These are phyloP conservation scores for Ips nitidus DNA, from an alignment of 1,140 invertebrate species.

Conservation along the genomic window DNA sequence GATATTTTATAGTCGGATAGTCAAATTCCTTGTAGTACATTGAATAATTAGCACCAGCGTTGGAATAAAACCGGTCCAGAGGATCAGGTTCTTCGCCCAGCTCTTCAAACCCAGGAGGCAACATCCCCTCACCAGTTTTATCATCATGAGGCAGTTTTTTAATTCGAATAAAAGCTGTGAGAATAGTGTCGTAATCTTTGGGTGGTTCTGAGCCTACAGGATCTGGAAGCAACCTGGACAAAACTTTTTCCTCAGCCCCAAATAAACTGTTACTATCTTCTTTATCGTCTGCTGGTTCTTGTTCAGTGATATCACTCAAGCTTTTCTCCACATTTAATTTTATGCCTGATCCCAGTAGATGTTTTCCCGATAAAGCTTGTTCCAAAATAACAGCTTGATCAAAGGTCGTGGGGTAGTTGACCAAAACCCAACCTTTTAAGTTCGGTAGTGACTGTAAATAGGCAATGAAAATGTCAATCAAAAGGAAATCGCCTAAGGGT, in stretches of 20 bases:
- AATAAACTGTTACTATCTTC: constrained; percentile 1
- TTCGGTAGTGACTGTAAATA: constrained; percentile 58
- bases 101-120: constrained; percentile 41
- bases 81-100: constrained; percentile 51
- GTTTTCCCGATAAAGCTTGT: constrained; percentile 45
- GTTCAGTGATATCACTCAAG: constrained; percentile 8
- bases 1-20: constrained; percentile 55
- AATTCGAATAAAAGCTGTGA: constrained; percentile 58
- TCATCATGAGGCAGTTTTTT: constrained; percentile 52
- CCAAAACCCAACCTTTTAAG: constrained; percentile 61
- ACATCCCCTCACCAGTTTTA: constrained; percentile 50
- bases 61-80: constrained; percentile 60
- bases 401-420: constrained; percentile 63
- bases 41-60: constrained; percentile 57
- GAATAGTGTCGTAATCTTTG: constrained; percentile 54
- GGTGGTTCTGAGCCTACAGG: constrained; percentile 19
- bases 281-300: not conserved
- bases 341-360: constrained; percentile 6
- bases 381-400: constrained; percentile 60
- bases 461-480: constrained; percentile 60
- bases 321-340: constrained; percentile 17
- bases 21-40: constrained; percentile 60
- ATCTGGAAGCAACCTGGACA: constrained; percentile 39
- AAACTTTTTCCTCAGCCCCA: not conserved
- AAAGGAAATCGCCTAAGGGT: constrained; percentile 57